Evolutionary conservation across 2,888 invertebrate species (phyloP).

Genomic region (Limenitis camilla): DNA sequence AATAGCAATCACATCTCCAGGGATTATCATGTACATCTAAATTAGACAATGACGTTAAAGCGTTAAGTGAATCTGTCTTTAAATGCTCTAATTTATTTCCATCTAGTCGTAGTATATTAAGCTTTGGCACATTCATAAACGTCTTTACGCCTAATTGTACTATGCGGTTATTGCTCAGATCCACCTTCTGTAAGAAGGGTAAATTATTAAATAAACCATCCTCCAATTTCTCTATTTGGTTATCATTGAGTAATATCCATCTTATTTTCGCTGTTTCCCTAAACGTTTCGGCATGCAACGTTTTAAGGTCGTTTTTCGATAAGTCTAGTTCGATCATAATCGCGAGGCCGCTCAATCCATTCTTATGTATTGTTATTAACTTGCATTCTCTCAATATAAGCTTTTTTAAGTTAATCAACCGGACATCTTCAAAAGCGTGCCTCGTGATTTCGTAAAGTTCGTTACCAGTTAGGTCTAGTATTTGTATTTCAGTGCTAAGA

Average conservation of each 20-base stretch:
- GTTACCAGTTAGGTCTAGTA: slow-evolving; percentile 83
- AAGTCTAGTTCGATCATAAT: slow-evolving; percentile 89
- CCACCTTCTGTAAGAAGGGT: slow-evolving; percentile 82
- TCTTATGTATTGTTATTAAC: slow-evolving; percentile 80
- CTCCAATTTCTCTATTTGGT: slow-evolving; percentile 81
- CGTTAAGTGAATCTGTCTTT: slow-evolving; percentile 77
- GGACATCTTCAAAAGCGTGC: slow-evolving; percentile 80
- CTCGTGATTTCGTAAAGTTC: slow-evolving; percentile 77
- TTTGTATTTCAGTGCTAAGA: slow-evolving; percentile 82
- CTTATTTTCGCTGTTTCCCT: slow-evolving; percentile 80
- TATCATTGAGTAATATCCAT: slow-evolving; percentile 82
- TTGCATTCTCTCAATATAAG: slow-evolving; percentile 83
- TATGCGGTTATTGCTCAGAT: slow-evolving; percentile 84
- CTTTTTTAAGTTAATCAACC: slow-evolving; percentile 87
- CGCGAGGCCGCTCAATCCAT: slow-evolving; percentile 83
- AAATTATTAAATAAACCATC: slow-evolving; percentile 85
- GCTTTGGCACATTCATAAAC: slow-evolving; percentile 79
- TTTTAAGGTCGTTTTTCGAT: slow-evolving; percentile 80
- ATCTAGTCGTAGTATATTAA: slow-evolving; percentile 81
- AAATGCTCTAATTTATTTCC: slow-evolving; percentile 83
- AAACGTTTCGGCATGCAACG: slow-evolving; percentile 81
- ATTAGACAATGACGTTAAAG: slow-evolving; percentile 79
- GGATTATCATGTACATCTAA: slow-evolving; percentile 86
- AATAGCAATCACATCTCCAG: slow-evolving; percentile 91
- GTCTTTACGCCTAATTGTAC: slow-evolving; percentile 80